Base-by-base conservation (phyloP, 1,140 invertebrate genomes). In the Mizuhopecten yessoensis region DNA sequence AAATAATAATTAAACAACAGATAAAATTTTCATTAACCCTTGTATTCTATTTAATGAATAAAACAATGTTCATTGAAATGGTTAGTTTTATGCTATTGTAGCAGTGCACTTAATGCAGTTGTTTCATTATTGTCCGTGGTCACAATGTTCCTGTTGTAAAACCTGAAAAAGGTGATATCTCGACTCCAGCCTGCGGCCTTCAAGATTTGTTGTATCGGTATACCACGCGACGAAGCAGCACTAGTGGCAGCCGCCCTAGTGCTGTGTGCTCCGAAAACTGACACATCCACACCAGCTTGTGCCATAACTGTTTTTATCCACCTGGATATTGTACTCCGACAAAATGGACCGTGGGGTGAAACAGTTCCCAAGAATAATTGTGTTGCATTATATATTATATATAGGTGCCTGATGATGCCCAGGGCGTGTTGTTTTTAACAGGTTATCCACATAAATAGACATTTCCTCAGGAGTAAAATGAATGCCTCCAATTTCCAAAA, bases 371-470 rank as follows among this genome's bases (percentile, higher is more conserved):
- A 9, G 11, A 75, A 57, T 57, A 57, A 23, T 23, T 57, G 45
- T 57, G 7, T 20, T 11, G 13, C 20, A 17, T 15, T 57, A 17
- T 23, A 3, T 57, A 57, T 20, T 3, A 2, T 15, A 57, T n/a
- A 57, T 20, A 57, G 45, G 45, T 2, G 17, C 45, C 45, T 57
- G 45, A 23, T 57, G 45, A 23, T 57, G 17, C 7, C 39, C 87
- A 9, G 89, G 89, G 34, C 23, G 39, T 10, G 86, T 34, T 39
- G 89, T 90, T 34, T 90, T 90, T 2, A 86, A 87, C n/a, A 87
- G n/a, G n/a, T 45, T 57, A 34, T 49, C 33, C 34, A 87, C 34
- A 36, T 33, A 42, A 34, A 90, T 34, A 20, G 87, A 33, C 0
- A 87, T 15, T 15, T 23, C 1, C 42, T 36, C 39, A 39, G 42